Evolutionary conservation across 1,140 invertebrate genomes (phyloP), one percentile per base, ranked within the genome.

Genomic region (Magallana gigas): DNA sequence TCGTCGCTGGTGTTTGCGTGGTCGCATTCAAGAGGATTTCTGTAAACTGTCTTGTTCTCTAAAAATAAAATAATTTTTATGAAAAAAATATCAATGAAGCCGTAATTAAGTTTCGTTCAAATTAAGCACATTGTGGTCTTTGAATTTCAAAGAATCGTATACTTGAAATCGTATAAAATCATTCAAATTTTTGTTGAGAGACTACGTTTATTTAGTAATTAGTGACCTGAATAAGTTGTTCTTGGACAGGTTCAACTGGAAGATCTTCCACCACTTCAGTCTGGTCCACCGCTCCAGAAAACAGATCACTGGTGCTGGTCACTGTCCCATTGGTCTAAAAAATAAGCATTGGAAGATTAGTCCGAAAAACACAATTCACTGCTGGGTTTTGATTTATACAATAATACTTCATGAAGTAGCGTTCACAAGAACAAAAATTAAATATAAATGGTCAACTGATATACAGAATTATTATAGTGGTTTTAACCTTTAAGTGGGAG

Each of bases 11-110:
- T 60, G 83, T 62, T 18, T 59, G 57, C 56, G 57, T 62, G 59
- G 83, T 60, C 12, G 83, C 57, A 9, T 59, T 62, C 58, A 84
- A 29, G 16, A 84, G 58, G 36, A 84, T 62, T 23, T 62, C 23
- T 7, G 83, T 84, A 84, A 84, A 62, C 7, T 23, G 57, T 16
- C 83, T 23, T 16, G 83, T 84, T 62, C 58, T 84, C 83, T 84
- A 84, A 59, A 80, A 14, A 64, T 64, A 64, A 64, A 64, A 16
- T 0, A 8, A 48, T 48, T 48, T 36, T 36, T 3, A 48, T 48
- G 36, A 48, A 48, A 48, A 3, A 48, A 48, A 48, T 48, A 48
- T 4, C 3, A 2, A 48, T 48, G 2, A 48, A 48, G 36, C 18
- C 18, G 7, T 16, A 2, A 64, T 64, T 16, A 0, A 64, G 36